Evolutionary conservation across 2,888 invertebrate species (phyloP).

Genomic region (Apodemia duryi): DNA sequence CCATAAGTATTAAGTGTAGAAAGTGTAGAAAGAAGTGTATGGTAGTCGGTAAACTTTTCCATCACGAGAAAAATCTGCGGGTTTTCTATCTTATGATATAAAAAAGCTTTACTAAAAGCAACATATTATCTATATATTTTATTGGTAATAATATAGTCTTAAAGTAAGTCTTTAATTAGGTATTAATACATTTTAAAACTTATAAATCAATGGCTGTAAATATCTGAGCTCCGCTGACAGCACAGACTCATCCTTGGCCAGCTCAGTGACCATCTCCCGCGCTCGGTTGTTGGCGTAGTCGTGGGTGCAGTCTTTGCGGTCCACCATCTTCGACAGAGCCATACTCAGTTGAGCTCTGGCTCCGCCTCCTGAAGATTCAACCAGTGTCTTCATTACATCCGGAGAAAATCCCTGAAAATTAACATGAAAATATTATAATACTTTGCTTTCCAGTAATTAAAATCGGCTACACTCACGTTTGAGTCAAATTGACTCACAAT

Average conservation of each 20-base stretch:
- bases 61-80: no score
- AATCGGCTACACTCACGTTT: no score
- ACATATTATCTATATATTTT: slow-evolving; percentile 7
- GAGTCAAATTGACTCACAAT: no score
- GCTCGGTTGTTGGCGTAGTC: slow-evolving; percentile 80
- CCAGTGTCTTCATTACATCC: no score
- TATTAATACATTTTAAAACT: slow-evolving; percentile 36
- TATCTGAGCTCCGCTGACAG: slow-evolving; percentile 79
- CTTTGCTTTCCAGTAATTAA: no score
- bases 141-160: slow-evolving; percentile 15
- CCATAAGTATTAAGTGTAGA: no score
- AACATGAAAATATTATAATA: no score
- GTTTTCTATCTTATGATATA: no score
- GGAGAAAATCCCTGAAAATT: no score
- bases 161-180: slow-evolving; percentile 13
- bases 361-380: slow-evolving; percentile 71
- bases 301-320: slow-evolving; percentile 78
- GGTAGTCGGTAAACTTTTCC: no score
- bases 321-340: slow-evolving; percentile 78
- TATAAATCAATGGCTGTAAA: slow-evolving; percentile 76
- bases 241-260: slow-evolving; percentile 77
- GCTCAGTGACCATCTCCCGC: slow-evolving; percentile 72
- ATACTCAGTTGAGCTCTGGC: slow-evolving; percentile 78
- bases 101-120: not conserved
- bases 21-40: no score